phyloP scores from a whole-genome alignment of 1,140 invertebrate species.

The Oncopodura yosiiana region DNA sequence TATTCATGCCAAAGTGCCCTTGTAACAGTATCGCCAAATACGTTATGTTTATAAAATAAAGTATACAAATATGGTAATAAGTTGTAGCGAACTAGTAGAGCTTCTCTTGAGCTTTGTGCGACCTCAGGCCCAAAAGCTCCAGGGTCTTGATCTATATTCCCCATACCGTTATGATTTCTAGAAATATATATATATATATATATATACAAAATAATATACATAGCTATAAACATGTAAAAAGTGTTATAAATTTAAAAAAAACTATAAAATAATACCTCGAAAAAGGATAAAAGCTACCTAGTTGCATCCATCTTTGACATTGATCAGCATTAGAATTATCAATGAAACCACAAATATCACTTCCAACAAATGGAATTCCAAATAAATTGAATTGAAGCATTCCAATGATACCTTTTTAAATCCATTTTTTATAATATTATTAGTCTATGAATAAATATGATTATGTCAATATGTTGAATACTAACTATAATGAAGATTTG shows the following conservation, averaged over 20 bases:
- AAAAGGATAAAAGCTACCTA: slow-evolving; percentile 46
- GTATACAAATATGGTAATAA: slow-evolving; percentile 47
- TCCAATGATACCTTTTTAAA: too few species aligned
- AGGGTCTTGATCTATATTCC: slow-evolving; percentile 38
- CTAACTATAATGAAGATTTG: slow-evolving; percentile 41
- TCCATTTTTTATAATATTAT: too few species aligned
- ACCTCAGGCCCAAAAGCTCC: slow-evolving; percentile 31
- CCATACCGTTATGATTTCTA: slow-evolving; percentile 14
- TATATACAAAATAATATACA: too few species aligned
- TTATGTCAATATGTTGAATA: too few species aligned
- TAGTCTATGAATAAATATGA: too few species aligned
- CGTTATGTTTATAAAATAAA: slow-evolving; percentile 39
- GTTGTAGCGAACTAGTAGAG: slow-evolving; percentile 41
- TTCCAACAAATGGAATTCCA: slow-evolving; percentile 46
- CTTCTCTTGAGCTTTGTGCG: slow-evolving; percentile 35
- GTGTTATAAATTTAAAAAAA: slow-evolving; percentile 24
- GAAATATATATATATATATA: slow-evolving; percentile 1
- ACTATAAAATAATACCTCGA: slow-evolving; percentile 43
- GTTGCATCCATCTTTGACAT: slow-evolving; percentile 41
- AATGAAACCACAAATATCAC: slow-evolving; percentile 51
- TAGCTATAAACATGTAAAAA: too few species aligned
- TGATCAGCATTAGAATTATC: slow-evolving; percentile 41
- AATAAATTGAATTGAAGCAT: slow-evolving; percentile 42
- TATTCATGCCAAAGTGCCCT: slow-evolving; percentile 36
- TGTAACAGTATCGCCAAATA: slow-evolving; percentile 34